phyloP scores from a whole-genome alignment of 2,888 invertebrate genomes.

The Thelaira solivaga region DNA sequence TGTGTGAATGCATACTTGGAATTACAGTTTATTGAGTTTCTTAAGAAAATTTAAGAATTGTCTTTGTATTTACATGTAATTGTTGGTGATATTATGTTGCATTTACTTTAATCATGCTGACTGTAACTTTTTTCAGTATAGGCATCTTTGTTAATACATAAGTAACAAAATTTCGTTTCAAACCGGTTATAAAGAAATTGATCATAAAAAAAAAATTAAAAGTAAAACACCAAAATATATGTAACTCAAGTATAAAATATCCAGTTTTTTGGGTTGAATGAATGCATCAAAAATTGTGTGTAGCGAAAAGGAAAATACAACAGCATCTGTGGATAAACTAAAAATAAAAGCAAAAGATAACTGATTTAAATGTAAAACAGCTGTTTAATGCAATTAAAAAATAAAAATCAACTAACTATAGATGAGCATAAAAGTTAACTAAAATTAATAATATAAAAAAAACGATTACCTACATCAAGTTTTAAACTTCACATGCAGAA shows the following conservation, averaged over 20 bases:
- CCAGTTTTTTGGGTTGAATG: slow-evolving; percentile 44
- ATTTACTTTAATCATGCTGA: background rate
- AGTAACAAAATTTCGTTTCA: slow-evolving; percentile 10
- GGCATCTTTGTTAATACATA: background rate
- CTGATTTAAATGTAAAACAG: no score
- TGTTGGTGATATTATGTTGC: background rate
- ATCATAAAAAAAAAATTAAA: background rate
- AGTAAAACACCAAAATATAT: background rate
- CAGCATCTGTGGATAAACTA: slow-evolving; percentile 5
- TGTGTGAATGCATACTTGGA: background rate
- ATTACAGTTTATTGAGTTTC: background rate
- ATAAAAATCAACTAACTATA: no score
- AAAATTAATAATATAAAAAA: no score
- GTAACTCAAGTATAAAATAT: slow-evolving; percentile 27
- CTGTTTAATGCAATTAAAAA: no score
- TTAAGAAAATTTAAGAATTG: background rate
- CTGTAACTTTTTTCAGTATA: no score
- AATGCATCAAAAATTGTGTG: background rate
- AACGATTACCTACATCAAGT: no score
- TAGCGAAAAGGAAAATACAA: background rate
- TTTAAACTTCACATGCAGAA: no score
- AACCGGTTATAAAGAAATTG: slow-evolving; percentile 45
- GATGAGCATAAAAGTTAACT: no score
- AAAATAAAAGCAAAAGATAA: slow-evolving; percentile 12
- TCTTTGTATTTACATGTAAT: background rate